These are phyloP conservation scores for Neocrepidodera transversa DNA, from an alignment of 2,888 invertebrate species.

Conservation along the genomic window DNA sequence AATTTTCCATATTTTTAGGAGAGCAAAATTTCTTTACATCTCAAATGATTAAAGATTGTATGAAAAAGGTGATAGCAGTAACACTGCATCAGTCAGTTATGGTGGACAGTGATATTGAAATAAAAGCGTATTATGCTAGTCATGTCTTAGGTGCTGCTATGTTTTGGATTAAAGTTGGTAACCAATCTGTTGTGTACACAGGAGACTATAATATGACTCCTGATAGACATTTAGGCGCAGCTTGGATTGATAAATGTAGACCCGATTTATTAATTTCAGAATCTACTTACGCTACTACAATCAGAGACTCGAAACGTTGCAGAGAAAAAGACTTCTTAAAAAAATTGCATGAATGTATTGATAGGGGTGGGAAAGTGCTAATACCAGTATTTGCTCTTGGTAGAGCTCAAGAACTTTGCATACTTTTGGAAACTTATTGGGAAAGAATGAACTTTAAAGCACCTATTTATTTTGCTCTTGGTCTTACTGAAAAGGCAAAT, in stretches of 20 bases:
- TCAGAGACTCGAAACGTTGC: constrained; percentile 97
- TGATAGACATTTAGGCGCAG: constrained; percentile 97
- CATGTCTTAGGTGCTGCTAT: constrained; percentile 99
- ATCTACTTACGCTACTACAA: constrained; percentile 99
- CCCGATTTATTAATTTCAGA: constrained; percentile 97
- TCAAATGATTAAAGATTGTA: constrained; percentile 98
- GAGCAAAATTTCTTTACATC: constrained; percentile 99
- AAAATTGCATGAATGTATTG: constrained; percentile 97
- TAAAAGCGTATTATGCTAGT: constrained; percentile 99
- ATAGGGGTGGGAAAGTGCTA: constrained; percentile 96
- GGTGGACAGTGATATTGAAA: constrained; percentile 96
- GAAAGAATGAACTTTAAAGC: constrained; percentile 98
- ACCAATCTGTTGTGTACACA: constrained; percentile 97
- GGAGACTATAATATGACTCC: constrained; percentile 99
- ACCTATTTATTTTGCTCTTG: constrained; percentile 97
- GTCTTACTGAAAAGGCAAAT: constrained; percentile 97
- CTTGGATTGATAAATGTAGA: constrained; percentile 98
- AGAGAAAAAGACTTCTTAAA: constrained; percentile 96
- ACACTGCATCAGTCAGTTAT: constrained; percentile 95
- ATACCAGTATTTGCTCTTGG: constrained; percentile 99
- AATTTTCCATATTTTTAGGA: constrained; percentile 52
- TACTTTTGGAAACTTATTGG: constrained; percentile 98
- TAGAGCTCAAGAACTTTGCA: constrained; percentile 97
- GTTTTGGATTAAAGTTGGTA: constrained; percentile 96
- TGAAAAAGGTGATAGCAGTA: constrained; percentile 97